Evolutionary conservation across 1,140 invertebrate genomes (phyloP).

Genomic region (Leptinotarsa defecta): DNA sequence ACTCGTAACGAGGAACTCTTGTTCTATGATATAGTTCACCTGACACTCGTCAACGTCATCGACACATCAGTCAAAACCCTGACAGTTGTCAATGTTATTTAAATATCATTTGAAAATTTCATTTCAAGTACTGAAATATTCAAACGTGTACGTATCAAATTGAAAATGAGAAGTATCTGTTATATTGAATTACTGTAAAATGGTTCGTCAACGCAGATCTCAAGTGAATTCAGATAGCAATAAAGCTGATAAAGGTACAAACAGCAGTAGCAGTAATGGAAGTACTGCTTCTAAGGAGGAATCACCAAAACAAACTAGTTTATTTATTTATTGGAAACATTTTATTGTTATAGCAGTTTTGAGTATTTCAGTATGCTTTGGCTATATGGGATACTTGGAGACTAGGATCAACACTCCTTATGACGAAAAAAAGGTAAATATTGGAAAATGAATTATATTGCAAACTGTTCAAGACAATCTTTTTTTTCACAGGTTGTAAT

Average conservation of each 20-base stretch:
- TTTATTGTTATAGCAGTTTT: conserved; percentile 61
- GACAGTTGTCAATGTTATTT: no score
- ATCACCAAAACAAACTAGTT: conserved; percentile 41
- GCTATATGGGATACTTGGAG: conserved; percentile 81
- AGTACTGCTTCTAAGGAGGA: conserved; percentile 51
- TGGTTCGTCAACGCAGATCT: conserved; percentile 36
- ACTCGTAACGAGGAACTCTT: no score
- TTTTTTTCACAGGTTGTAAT: conserved; percentile 64
- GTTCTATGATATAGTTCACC: no score
- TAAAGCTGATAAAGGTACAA: conserved; percentile 36
- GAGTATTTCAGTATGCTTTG: conserved; percentile 71
- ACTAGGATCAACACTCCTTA: conserved; percentile 87
- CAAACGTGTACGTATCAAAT: no score
- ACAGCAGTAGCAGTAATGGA: conserved; percentile 58
- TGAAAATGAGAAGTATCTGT: no score
- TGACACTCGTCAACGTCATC: no score
- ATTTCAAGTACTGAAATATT: no score
- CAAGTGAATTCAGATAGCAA: conserved; percentile 30
- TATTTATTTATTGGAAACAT: conserved; percentile 61
- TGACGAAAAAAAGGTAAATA: conserved; percentile 70
- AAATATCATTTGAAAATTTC: no score
- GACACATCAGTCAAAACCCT: no score
- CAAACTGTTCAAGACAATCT: neutral
- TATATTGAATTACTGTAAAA: neutral
- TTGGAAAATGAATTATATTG: neutral